A percentile compares a stretch with the other conserved stretches of the same genome.
phyloP scores from a whole-genome alignment of 1,140 invertebrate genomes.

The Cydia strobilella region DNA sequence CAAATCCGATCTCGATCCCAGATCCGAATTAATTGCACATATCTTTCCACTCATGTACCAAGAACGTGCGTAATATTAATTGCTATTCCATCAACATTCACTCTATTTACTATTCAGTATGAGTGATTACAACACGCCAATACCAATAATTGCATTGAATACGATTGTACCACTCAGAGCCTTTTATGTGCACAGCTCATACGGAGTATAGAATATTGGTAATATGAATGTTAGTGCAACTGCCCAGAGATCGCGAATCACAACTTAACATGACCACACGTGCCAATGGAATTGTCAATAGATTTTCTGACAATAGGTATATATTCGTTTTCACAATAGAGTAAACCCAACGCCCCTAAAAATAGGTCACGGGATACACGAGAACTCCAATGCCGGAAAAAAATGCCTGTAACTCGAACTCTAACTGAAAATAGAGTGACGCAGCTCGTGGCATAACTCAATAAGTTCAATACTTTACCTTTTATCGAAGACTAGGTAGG shows the following conservation, averaged over 20 bases:
- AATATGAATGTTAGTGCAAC: slow-evolving; percentile 12
- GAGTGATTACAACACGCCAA: not conserved
- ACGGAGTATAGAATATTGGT: slow-evolving; percentile 12
- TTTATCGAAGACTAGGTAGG: not conserved
- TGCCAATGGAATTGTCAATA: not conserved
- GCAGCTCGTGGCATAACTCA: not conserved
- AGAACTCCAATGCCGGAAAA: not conserved
- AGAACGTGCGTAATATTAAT: not conserved
- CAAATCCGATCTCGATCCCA: too few relatives aligned
- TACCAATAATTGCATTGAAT: slow-evolving; percentile 15
- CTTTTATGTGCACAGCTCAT: not conserved
- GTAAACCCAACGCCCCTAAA: not conserved
- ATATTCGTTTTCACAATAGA: slow-evolving; percentile 7
- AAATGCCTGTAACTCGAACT: not conserved
- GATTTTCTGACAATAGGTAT: not conserved
- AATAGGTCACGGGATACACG: not conserved
- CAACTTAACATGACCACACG: not conserved
- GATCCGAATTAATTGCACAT: not conserved
- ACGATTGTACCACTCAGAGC: not conserved
- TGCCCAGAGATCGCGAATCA: not conserved
- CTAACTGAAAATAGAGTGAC: not conserved
- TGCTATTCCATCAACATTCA: not conserved
- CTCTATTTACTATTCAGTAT: not conserved
- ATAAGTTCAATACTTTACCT: not conserved
- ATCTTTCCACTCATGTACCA: not conserved